Conservation (phyloP, 2,113 vertebrate species). For the Misgurnus mizolepis region DNA sequence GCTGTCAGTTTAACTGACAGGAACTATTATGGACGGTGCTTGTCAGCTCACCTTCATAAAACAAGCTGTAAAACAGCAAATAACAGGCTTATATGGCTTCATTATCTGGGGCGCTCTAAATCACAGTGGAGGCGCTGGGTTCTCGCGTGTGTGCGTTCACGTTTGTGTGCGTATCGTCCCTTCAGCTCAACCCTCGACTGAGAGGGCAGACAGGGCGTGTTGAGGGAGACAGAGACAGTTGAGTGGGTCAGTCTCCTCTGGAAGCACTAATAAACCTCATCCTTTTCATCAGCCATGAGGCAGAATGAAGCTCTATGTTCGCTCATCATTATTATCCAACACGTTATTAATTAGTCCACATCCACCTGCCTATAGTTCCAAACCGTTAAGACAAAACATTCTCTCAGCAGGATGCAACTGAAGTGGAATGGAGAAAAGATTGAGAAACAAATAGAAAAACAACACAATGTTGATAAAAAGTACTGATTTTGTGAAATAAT, state of each 20-base stretch:
- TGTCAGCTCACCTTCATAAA: slow-evolving; percentile 83
- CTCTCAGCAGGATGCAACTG: slow-evolving; percentile 41
- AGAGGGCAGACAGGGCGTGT: slow-evolving; percentile 12
- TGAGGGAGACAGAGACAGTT: neutral
- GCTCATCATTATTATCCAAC: slow-evolving; percentile 53
- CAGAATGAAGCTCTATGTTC: slow-evolving; percentile 34
- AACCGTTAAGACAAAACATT: slow-evolving; percentile 50
- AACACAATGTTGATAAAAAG: slow-evolving; percentile 41
- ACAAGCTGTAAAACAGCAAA: slow-evolving; percentile 80
- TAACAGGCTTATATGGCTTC: slow-evolving; percentile 81
- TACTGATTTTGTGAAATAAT: slow-evolving; percentile 48
- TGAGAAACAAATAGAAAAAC: neutral
- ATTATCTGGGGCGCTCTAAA: slow-evolving; percentile 72
- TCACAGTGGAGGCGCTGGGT: slow-evolving; percentile 62
- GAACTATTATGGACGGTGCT: slow-evolving; percentile 80
- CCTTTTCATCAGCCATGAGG: slow-evolving; percentile 44
- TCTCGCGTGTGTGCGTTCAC: slow-evolving; percentile 58
- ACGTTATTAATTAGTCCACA: slow-evolving; percentile 54
- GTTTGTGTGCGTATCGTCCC: slow-evolving; percentile 23
- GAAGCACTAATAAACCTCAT: slow-evolving; percentile 40
- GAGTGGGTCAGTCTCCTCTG: slow-evolving; percentile 14
- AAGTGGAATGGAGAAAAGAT: slow-evolving; percentile 12
- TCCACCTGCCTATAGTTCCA: slow-evolving; percentile 49
- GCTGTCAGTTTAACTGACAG: slow-evolving; percentile 86
- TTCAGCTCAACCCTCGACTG: slow-evolving; percentile 6